These are phyloP conservation scores for Tenualosa ilisha DNA, from an alignment of 2,797 vertebrate genomes.

Conservation along the genomic window DNA sequence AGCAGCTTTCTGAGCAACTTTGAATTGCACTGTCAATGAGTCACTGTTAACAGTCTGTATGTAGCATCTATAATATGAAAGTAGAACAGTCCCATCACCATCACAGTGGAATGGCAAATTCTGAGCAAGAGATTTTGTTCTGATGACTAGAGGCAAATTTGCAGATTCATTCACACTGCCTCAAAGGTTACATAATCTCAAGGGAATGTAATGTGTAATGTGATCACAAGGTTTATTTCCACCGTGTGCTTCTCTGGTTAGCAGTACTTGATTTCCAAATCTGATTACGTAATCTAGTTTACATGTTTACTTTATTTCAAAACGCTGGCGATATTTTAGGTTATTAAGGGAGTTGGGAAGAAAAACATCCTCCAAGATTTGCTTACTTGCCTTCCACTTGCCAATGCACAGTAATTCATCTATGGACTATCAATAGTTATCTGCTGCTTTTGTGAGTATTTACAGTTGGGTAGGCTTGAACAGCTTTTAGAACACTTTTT, in stretches of 20 bases:
- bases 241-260: not conserved
- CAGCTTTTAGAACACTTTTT: not conserved
- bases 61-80: not conserved
- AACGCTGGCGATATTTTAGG: not conserved
- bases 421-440: not conserved
- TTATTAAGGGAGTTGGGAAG: not conserved
- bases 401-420: not conserved
- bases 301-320: not conserved
- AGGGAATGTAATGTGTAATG: not conserved
- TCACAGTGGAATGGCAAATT: not conserved
- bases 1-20: no score
- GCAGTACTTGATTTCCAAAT: not conserved
- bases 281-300: conserved; percentile 7
- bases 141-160: not conserved
- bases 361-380: not conserved
- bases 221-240: not conserved
- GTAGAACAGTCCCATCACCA: not conserved
- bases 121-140: not conserved
- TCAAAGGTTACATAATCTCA: not conserved
- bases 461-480: not conserved
- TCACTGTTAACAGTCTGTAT: not conserved
- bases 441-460: not conserved
- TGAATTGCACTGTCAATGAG: no score
- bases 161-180: not conserved
- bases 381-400: not conserved